Percentiles rank a stretch among this genome's conserved stretches.
Conservation (phyloP, 2,113 vertebrate genomes). For the Alexandromys fortis region DNA sequence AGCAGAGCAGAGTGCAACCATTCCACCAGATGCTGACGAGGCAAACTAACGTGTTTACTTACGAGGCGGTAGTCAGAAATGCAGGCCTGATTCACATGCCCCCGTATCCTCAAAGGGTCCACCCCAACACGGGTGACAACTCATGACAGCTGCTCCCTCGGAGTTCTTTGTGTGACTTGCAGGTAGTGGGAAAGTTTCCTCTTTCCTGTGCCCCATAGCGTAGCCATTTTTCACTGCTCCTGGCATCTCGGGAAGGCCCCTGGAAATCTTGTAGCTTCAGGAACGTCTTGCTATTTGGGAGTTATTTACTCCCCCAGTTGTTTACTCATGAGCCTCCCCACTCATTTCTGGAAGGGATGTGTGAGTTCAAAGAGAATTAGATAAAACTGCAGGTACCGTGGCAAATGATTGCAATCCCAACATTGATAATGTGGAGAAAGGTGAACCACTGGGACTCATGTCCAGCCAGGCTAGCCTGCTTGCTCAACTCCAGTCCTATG, state of each 20-base stretch:
- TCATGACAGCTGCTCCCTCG: neutral
- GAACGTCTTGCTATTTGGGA: neutral
- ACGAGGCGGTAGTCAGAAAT: neutral
- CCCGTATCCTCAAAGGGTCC: neutral
- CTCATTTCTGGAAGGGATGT: neutral
- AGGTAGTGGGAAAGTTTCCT: neutral
- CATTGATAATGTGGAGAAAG: neutral
- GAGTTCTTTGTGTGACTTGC: neutral
- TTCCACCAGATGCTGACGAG: neutral
- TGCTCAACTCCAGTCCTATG: neutral
- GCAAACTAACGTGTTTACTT: neutral
- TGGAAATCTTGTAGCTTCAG: neutral
- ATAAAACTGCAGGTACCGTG: no score
- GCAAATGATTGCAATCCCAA: neutral
- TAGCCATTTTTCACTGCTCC: neutral
- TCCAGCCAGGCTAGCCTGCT: neutral
- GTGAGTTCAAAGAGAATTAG: neutral
- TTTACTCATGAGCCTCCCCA: neutral
- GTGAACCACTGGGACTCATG: neutral
- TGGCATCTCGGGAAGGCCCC: neutral
- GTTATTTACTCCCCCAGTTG: neutral
- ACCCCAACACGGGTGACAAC: neutral
- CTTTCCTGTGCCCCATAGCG: neutral
- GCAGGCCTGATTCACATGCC: neutral
- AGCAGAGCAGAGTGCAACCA: no score